phyloP scores from a whole-genome alignment of 2,888 invertebrate genomes.

The Leptinotarsa haldemani region DNA sequence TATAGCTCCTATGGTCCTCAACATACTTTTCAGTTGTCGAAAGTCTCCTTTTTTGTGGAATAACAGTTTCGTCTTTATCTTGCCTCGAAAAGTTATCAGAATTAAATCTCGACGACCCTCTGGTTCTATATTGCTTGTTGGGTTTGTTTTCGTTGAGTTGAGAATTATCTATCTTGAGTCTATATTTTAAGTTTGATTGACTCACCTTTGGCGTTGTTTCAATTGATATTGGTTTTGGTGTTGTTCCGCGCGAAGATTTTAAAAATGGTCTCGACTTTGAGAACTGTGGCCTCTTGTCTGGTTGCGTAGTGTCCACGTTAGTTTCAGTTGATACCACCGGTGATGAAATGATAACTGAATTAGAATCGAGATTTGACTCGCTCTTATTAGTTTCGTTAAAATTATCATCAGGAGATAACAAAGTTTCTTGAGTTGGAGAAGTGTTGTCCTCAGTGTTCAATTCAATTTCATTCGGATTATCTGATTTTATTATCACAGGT shows the following conservation, averaged over 20 bases:
- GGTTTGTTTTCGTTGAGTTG: constrained; percentile 28
- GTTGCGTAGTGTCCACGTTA: constrained; percentile 25
- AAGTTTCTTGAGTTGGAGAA: background rate
- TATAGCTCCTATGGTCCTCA: constrained; percentile 56
- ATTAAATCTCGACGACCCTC: constrained; percentile 54
- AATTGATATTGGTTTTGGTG: constrained; percentile 57
- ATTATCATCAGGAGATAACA: background rate
- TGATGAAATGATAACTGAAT: background rate
- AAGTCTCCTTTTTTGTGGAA: constrained; percentile 29
- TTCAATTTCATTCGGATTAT: background rate
- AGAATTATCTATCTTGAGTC: constrained; percentile 47
- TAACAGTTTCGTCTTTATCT: background rate
- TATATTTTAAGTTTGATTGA: constrained; percentile 56
- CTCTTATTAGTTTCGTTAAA: background rate
- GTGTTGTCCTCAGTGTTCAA: background rate
- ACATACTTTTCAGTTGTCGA: constrained; percentile 52
- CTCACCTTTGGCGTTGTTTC: constrained; percentile 68
- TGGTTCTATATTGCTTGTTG: constrained; percentile 42
- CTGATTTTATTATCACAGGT: background rate
- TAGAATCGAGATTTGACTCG: background rate
- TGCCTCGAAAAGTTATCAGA: constrained; percentile 18
- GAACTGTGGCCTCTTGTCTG: constrained; percentile 53
- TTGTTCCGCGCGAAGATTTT: constrained; percentile 50
- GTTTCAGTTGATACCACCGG: background rate
- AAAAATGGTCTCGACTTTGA: constrained; percentile 61